These are phyloP conservation scores for Ifrita kowaldi DNA, from an alignment of 2,113 vertebrate species.

Conservation along the genomic window DNA sequence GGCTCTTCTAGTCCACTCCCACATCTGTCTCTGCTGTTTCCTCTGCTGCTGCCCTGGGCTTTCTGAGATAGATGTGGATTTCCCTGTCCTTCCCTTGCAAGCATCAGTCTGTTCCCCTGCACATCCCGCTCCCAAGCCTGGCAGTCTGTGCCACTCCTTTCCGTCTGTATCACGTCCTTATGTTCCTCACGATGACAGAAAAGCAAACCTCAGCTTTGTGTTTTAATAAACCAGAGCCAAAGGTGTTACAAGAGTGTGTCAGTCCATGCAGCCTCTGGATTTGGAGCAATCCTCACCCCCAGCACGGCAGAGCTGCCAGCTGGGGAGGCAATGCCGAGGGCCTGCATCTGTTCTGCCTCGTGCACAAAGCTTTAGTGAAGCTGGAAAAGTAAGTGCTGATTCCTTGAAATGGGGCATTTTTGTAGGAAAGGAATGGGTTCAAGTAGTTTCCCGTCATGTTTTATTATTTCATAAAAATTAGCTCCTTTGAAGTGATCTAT, in stretches of 20 bases:
- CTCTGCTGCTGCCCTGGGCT: not conserved
- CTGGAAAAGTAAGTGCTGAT: not conserved
- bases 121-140: not conserved
- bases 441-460: not conserved
- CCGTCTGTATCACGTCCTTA: not conserved
- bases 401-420: not conserved
- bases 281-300: not conserved
- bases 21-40: not conserved
- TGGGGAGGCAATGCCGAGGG: accelerated
- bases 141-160: not conserved
- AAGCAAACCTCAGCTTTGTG: not conserved
- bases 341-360: not conserved
- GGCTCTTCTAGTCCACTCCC: not conserved
- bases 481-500: not conserved
- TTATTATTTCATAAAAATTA: not conserved
- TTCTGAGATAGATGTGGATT: not conserved
- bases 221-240: not conserved
- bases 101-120: not conserved
- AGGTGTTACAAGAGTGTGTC: not conserved
- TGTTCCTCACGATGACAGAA: not conserved
- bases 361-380: not conserved
- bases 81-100: not conserved
- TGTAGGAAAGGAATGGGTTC: not conserved
- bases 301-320: not conserved
- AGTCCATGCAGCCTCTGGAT: not conserved